Evolutionary conservation across 2,888 invertebrate species (phyloP).

Genomic region (Ypsolopha scabrella): DNA sequence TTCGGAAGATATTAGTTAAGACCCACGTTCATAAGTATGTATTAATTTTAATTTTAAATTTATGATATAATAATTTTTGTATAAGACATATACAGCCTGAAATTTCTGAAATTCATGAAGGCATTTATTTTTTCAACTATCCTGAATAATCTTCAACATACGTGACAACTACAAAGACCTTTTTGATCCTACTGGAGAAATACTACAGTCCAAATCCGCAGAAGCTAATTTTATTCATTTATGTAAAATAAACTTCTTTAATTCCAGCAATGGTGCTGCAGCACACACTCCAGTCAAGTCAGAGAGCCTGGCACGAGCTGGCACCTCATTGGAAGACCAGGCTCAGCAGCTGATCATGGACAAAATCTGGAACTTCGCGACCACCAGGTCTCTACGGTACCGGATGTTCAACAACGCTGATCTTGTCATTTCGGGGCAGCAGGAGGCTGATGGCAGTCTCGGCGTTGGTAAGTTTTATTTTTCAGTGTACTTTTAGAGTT

Average conservation of each 20-base stretch:
- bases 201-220: too few species aligned
- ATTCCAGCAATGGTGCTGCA: slow-evolving; percentile 51
- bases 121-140: too few species aligned
- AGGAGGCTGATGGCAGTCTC: slow-evolving; percentile 75
- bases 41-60: too few species aligned
- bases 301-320: slow-evolving; percentile 67
- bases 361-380: slow-evolving; percentile 82
- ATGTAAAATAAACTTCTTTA: neutral
- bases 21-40: too few species aligned
- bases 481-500: neutral
- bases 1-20: too few species aligned
- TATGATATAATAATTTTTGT: too few species aligned
- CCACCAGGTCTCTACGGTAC: slow-evolving; percentile 82
- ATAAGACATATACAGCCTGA: too few species aligned
- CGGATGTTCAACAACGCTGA: slow-evolving; percentile 83
- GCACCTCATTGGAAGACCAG: slow-evolving; percentile 72
- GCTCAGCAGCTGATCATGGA: slow-evolving; percentile 76
- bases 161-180: too few species aligned
- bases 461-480: slow-evolving; percentile 64
- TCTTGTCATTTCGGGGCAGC: slow-evolving; percentile 78
- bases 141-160: too few species aligned
- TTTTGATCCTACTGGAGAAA: too few species aligned
- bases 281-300: slow-evolving; percentile 62
- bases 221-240: too few species aligned
- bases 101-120: too few species aligned